phyloP scores from a whole-genome alignment of 2,113 vertebrate species.

The Nothocercus nigrocapillus region DNA sequence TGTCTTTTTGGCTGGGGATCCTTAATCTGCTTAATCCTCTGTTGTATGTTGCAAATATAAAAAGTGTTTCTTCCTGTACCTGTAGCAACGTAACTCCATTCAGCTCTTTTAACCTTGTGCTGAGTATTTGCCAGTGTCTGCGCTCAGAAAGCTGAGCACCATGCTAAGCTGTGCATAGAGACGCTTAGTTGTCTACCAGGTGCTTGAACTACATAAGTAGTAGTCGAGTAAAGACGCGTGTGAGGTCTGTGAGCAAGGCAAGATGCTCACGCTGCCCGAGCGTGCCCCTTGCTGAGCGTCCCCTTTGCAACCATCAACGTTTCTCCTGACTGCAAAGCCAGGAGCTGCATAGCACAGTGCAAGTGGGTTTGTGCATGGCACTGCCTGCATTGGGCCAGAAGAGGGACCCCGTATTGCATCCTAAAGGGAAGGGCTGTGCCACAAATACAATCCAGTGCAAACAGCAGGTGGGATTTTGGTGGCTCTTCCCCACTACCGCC shows the following conservation, averaged over 20 bases:
- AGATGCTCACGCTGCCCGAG: too few species aligned
- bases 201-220: background rate
- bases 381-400: background rate
- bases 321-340: background rate
- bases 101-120: background rate
- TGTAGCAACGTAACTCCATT: too few species aligned
- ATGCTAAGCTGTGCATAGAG: accelerated
- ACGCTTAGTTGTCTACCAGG: background rate
- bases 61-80: accelerated
- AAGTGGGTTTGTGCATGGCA: background rate
- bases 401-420: background rate
- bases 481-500: background rate
- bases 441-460: background rate
- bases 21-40: too few species aligned
- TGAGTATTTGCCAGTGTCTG: accelerated
- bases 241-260: background rate
- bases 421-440: background rate
- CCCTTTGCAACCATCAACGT: background rate
- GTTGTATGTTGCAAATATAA: accelerated
- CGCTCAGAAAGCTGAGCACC: accelerated
- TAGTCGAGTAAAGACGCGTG: accelerated
- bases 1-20: too few species aligned
- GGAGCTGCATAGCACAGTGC: background rate
- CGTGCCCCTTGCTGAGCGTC: background rate
- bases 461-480: background rate